Conservation (phyloP, 2,888 invertebrate genomes). For the Hirtodrosophila cameraria region DNA sequence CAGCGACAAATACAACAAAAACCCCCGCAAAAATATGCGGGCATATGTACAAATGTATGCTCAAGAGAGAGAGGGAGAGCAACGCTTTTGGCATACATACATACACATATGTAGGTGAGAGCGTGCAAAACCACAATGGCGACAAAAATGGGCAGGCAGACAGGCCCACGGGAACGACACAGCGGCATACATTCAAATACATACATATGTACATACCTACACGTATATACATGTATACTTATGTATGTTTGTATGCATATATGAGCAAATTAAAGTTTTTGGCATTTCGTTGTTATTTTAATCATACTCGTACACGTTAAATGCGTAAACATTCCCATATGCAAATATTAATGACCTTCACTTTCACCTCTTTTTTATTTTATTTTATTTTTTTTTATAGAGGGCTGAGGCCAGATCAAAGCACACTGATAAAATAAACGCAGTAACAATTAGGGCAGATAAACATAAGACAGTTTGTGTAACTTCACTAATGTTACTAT, state of each 20-base stretch:
- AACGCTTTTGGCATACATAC: conserved; percentile 18
- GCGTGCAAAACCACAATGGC: conserved; percentile 63
- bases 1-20: conserved; percentile 38
- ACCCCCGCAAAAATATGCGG: conserved; percentile 24
- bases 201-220: not conserved
- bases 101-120: conserved; percentile 12
- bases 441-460: conserved; percentile 11
- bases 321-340: conserved; percentile 67
- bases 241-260: too few species aligned
- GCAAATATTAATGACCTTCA: conserved; percentile 78
- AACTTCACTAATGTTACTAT: not conserved
- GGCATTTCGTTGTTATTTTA: conserved; percentile 44
- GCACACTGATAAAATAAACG: conserved; percentile 32
- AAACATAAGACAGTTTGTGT: not conserved
- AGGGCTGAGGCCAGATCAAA: conserved; percentile 42
- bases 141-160: conserved; percentile 54
- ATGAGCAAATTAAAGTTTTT: conserved; percentile 61
- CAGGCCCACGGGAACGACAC: conserved; percentile 47
- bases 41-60: conserved; percentile 1
- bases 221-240: conserved; percentile 1
- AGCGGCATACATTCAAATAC: conserved; percentile 11
- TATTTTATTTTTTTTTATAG: conserved; percentile 17
- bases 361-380: conserved; percentile 63
- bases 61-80: conserved; percentile 40
- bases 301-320: conserved; percentile 28